phyloP scores from a whole-genome alignment of 2,888 invertebrate species.

The Pheosia tremula region DNA sequence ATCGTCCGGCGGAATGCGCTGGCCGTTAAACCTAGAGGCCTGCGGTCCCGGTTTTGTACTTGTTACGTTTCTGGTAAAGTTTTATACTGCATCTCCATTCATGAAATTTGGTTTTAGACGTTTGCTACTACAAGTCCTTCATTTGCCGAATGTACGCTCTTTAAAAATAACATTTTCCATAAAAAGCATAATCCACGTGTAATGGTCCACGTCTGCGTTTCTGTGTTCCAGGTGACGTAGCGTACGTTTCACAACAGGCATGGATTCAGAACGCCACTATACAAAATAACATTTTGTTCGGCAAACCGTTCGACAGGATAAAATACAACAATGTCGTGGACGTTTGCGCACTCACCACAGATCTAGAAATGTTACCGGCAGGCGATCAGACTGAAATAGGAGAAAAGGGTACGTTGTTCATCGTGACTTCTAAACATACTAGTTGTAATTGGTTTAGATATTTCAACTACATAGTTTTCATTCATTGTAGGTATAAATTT shows the following conservation, averaged over 20 bases:
- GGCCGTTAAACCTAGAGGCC: too few relatives aligned
- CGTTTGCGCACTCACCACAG: constrained; percentile 95
- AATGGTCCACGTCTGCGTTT: background rate
- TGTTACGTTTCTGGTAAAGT: too few relatives aligned
- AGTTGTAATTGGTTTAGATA: background rate
- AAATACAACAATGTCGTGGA: constrained; percentile 92
- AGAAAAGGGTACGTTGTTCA: constrained; percentile 89
- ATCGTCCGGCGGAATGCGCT: too few relatives aligned
- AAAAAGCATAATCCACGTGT: too few relatives aligned
- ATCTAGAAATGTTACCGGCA: constrained; percentile 96
- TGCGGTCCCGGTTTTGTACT: too few relatives aligned
- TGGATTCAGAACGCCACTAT: constrained; percentile 99
- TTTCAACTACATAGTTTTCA: background rate
- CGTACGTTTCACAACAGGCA: constrained; percentile 97
- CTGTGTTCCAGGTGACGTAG: constrained; percentile 74
- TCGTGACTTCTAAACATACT: too few relatives aligned
- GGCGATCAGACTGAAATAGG: constrained; percentile 99
- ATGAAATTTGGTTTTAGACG: too few relatives aligned
- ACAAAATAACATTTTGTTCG: constrained; percentile 96
- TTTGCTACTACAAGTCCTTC: too few relatives aligned
- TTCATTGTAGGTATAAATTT: constrained; percentile 87
- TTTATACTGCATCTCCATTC: too few relatives aligned
- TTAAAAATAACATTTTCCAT: too few relatives aligned
- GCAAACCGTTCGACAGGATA: constrained; percentile 87
- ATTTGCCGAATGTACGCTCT: too few relatives aligned